phyloP scores from a whole-genome alignment of 2,797 vertebrate genomes.

The Ptychobarbus kaznakovi region DNA sequence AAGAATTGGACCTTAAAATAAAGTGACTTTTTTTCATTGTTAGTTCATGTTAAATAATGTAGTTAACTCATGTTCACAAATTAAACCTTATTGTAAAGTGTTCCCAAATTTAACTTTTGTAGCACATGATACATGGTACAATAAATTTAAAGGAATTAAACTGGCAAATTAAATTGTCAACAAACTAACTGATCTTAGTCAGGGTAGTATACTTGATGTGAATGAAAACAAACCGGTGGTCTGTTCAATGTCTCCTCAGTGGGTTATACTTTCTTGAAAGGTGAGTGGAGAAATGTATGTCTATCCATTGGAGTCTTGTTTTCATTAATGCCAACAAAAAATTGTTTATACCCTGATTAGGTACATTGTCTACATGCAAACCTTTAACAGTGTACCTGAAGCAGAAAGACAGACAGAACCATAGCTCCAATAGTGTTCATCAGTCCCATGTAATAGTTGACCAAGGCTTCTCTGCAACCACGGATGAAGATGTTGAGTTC shows the following conservation, averaged over 20 bases:
- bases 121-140: background rate
- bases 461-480: slow-evolving; percentile 82
- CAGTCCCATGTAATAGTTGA: slow-evolving; percentile 81
- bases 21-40: background rate
- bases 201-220: background rate
- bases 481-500: slow-evolving; percentile 83
- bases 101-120: background rate
- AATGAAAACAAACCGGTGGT: background rate
- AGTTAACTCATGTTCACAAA: background rate
- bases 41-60: background rate
- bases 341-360: background rate
- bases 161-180: background rate
- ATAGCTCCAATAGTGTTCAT: slow-evolving; percentile 82
- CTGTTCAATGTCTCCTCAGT: background rate
- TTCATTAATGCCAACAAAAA: background rate
- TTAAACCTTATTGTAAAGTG: background rate
- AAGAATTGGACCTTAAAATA: background rate
- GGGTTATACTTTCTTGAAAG: background rate
- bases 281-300: background rate
- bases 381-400: slow-evolving; percentile 73
- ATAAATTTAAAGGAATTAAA: background rate
- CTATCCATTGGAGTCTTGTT: background rate
- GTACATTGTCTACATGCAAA: background rate
- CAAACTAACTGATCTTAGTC: background rate
- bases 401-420: slow-evolving; percentile 78